Conservation (phyloP, 92 coral and sea anemone species). For the Pocillopora grandis region DNA sequence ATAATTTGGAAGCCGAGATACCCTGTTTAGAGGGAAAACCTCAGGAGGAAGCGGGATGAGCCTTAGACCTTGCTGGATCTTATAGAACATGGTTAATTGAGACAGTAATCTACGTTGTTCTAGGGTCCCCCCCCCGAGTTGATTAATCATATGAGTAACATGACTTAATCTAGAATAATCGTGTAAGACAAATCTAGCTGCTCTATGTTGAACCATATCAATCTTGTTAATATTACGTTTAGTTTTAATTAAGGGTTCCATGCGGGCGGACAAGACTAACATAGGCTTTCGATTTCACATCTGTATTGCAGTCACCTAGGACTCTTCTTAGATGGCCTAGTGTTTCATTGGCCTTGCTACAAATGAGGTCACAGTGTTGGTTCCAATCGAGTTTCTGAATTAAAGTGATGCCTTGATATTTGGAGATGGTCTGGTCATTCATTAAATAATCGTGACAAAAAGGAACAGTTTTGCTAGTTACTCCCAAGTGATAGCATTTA, state of each 20-base stretch:
- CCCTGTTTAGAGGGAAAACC: neutral
- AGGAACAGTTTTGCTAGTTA: neutral
- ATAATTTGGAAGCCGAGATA: slow-evolving; percentile 4
- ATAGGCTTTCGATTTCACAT: slow-evolving; percentile 16
- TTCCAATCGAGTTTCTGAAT: slow-evolving; percentile 42
- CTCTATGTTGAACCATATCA: slow-evolving; percentile 44
- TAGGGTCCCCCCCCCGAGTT: slow-evolving; percentile 13
- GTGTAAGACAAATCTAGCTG: slow-evolving; percentile 39
- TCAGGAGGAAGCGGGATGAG: slow-evolving; percentile 3
- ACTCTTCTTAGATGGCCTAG: slow-evolving; percentile 8
- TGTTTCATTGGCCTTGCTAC: slow-evolving; percentile 36
- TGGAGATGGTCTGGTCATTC: slow-evolving; percentile 13
- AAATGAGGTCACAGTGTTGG: slow-evolving; percentile 38
- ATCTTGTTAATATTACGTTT: neutral
- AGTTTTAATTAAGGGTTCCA: neutral
- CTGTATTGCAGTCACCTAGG: slow-evolving; percentile 12
- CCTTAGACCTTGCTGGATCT: neutral
- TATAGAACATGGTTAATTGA: neutral
- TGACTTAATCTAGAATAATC: slow-evolving; percentile 24
- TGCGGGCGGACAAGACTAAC: slow-evolving; percentile 23
- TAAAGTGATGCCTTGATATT: slow-evolving; percentile 27
- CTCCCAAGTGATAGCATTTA: slow-evolving; percentile 9
- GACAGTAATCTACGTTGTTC: slow-evolving; percentile 10
- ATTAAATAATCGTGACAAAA: neutral
- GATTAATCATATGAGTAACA: slow-evolving; percentile 28